phyloP scores from a whole-genome alignment of 2,113 vertebrate genomes.

The Ctenodactylus gundi region DNA sequence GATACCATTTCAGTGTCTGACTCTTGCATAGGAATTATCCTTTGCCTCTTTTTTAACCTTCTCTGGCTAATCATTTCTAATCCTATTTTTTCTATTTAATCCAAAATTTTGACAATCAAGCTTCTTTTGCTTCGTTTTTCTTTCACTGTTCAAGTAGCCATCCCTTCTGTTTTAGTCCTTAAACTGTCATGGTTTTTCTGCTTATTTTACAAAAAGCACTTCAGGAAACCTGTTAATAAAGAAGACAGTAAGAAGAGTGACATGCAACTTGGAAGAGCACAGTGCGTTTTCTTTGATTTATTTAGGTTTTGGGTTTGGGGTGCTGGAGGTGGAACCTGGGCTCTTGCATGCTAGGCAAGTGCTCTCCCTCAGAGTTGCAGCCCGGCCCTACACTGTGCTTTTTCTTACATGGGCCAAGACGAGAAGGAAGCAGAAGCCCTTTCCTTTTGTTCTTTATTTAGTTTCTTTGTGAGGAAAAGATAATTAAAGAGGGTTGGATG shows the following conservation, averaged over 20 bases:
- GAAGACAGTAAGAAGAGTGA: accelerated
- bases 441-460: accelerated
- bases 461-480: neutral
- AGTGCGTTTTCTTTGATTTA: neutral
- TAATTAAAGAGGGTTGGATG: neutral
- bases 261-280: neutral
- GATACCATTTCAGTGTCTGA: neutral
- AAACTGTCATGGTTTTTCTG: neutral
- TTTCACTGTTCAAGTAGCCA: neutral
- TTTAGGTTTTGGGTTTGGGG: neutral
- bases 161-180: neutral
- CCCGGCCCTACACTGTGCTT: neutral
- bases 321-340: neutral
- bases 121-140: neutral
- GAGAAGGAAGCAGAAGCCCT: accelerated
- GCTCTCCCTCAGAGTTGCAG: neutral
- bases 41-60: neutral
- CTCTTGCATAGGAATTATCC: neutral
- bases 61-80: neutral
- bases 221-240: neutral
- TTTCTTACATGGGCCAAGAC: neutral
- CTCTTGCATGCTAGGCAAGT: neutral
- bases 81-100: neutral
- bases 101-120: neutral
- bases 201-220: neutral